Percentiles rank a stretch among this genome's conserved stretches.
Conservation (phyloP, 1,140 invertebrate genomes). For the Drosophila murphyi region DNA sequence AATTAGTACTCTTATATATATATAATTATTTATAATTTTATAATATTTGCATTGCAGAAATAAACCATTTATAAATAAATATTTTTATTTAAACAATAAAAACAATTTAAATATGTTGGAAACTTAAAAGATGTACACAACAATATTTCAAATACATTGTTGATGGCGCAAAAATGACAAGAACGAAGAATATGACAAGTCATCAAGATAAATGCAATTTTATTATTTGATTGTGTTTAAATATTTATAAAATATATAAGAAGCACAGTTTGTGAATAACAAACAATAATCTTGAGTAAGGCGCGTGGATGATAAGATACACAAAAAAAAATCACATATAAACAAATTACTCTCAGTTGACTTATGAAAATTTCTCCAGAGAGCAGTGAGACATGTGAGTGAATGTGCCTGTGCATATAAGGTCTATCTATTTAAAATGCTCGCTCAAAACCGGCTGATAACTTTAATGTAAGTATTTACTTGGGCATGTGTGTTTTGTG, state of each 20-base stretch:
- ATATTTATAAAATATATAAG: not conserved
- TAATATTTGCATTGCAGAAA: no score
- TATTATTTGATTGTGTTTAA: not conserved
- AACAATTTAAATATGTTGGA: not conserved
- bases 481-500: not conserved
- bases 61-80: not conserved
- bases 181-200: no score
- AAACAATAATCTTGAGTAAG: slow-evolving; percentile 1
- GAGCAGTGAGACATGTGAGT: not conserved
- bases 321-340: not conserved
- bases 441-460: slow-evolving; percentile 33
- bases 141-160: no score
- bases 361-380: not conserved
- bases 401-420: not conserved
- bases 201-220: no score
- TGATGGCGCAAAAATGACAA: no score
- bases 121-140: not conserved
- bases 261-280: not conserved
- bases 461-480: not conserved
- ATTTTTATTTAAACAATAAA: not conserved
- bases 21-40: not conserved
- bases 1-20: not conserved
- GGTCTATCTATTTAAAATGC: not conserved
- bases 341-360: not conserved
- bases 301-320: slow-evolving; percentile 2